A percentile compares a stretch with the other conserved stretches of the same genome.
These are phyloP conservation scores for Tamias sibiricus DNA, from an alignment of 2,113 vertebrate species.

Conservation along the genomic window DNA sequence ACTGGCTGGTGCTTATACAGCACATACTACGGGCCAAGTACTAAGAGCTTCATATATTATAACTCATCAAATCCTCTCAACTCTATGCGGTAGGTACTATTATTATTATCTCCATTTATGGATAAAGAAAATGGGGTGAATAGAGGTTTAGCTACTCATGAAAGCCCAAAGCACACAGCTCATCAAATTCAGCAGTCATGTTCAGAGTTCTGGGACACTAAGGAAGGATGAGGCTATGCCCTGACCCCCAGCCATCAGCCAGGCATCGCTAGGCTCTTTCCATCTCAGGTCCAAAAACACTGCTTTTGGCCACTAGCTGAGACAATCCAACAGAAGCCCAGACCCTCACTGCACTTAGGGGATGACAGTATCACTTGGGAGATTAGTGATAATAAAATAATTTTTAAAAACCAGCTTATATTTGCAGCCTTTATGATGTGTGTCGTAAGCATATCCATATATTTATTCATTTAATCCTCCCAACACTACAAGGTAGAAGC, in stretches of 20 bases:
- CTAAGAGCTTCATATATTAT: neutral
- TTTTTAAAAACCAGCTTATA: neutral
- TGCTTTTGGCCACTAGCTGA: neutral
- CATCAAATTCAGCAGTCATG: neutral
- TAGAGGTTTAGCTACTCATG: neutral
- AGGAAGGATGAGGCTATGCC: neutral
- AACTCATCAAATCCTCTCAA: neutral
- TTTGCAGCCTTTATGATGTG: neutral
- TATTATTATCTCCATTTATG: neutral
- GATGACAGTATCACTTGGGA: neutral
- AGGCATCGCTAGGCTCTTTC: neutral
- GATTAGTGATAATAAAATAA: neutral
- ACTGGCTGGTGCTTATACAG: neutral
- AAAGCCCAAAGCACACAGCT: neutral
- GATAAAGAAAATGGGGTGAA: slow-evolving; percentile 17
- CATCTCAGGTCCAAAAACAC: neutral
- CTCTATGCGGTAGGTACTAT: neutral
- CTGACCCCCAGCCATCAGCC: neutral
- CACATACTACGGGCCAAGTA: neutral
- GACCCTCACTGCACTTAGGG: neutral
- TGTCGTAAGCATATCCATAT: neutral
- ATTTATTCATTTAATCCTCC: slow-evolving; percentile 35
- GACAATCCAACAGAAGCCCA: neutral
- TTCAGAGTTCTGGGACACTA: neutral
- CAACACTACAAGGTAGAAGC: neutral